phyloP scores from a whole-genome alignment of 2,797 vertebrate species.

The Glossophaga mutica region DNA sequence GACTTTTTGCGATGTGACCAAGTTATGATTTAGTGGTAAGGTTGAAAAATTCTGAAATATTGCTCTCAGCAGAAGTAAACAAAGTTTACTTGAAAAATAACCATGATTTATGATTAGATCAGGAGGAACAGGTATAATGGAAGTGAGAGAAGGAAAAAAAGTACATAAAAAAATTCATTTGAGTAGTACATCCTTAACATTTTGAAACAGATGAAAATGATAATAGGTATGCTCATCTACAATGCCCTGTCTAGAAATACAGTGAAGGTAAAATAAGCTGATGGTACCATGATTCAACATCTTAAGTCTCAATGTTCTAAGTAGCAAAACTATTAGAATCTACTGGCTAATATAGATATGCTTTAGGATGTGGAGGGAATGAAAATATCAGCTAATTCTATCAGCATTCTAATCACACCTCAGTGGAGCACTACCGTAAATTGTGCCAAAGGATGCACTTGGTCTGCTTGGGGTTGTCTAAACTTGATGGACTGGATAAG shows the following conservation, averaged over 20 bases:
- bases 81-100: not conserved
- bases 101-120: not conserved
- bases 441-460: not conserved
- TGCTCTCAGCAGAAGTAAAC: not conserved
- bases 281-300: not conserved
- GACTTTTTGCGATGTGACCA: not conserved
- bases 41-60: not conserved
- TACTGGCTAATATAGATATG: not conserved
- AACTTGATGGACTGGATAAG: not conserved
- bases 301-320: not conserved
- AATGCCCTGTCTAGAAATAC: not conserved
- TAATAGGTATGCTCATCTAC: fast-evolving
- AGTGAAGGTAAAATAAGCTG: not conserved
- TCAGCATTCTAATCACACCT: not conserved
- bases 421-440: not conserved
- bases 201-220: not conserved
- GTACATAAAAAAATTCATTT: not conserved
- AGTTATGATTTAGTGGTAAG: not conserved
- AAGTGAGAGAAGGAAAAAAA: not conserved
- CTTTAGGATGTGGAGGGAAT: not conserved
- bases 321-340: not conserved
- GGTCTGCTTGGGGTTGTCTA: not conserved
- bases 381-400: not conserved
- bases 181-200: not conserved
- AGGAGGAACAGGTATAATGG: not conserved